A percentile compares a stretch with the other conserved stretches of the same genome.
Evolutionary conservation across 2,797 vertebrate genomes (phyloP).

Genomic region (Neosilurus hyrtlii): DNA sequence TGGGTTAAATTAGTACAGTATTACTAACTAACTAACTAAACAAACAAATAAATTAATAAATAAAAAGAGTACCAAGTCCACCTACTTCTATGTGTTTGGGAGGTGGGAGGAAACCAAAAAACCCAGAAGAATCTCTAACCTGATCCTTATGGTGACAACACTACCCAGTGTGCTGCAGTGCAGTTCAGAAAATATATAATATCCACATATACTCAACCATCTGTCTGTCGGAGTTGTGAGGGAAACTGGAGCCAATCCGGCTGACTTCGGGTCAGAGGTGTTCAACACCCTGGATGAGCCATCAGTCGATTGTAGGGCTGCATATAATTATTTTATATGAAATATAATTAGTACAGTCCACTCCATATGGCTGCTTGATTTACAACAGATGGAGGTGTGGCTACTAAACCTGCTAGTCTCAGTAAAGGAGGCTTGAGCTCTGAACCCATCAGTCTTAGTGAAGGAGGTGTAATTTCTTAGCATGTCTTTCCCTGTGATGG

Average conservation of each 20-base stretch:
- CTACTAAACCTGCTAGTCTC: neutral
- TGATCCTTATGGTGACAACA: neutral
- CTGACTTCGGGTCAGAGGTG: too few species aligned
- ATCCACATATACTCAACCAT: too few species aligned
- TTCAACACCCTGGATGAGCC: too few species aligned
- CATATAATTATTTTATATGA: neutral
- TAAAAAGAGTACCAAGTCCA: neutral
- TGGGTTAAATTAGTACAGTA: too few species aligned
- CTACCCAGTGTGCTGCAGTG: neutral
- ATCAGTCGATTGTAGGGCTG: too few species aligned
- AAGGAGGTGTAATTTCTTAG: neutral
- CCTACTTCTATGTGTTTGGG: neutral
- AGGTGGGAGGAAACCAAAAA: neutral
- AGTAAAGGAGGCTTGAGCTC: neutral
- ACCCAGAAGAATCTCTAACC: neutral
- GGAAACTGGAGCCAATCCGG: too few species aligned
- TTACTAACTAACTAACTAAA: too few species aligned
- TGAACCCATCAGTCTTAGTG: neutral
- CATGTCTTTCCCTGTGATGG: neutral
- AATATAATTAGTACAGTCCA: neutral
- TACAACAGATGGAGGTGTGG: neutral
- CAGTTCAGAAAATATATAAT: neutral
- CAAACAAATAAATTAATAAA: too few species aligned
- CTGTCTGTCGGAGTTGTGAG: too few species aligned
- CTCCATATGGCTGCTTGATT: neutral